These are phyloP conservation scores for Cephalopachus bancanus DNA, from an alignment of 2,797 vertebrate genomes.

Conservation along the genomic window DNA sequence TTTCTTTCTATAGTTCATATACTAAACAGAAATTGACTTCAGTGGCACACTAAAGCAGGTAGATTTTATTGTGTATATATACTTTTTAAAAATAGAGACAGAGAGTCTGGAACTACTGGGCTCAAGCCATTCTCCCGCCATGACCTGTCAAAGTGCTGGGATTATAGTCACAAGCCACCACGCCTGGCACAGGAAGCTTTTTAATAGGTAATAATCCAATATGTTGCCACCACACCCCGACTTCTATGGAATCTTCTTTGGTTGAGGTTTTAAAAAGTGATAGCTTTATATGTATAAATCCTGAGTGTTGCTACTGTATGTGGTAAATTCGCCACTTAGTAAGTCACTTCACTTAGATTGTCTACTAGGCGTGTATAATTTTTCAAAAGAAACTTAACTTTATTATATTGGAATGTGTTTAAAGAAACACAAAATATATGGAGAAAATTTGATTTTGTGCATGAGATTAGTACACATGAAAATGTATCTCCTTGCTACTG, in stretches of 20 bases:
- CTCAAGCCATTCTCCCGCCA: no score
- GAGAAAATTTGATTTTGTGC: slow-evolving; percentile 40
- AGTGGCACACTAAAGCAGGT: background rate
- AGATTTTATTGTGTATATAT: no score
- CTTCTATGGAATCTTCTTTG: background rate
- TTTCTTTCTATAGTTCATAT: background rate
- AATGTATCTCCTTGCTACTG: slow-evolving; percentile 23
- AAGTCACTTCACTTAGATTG: slow-evolving; percentile 11
- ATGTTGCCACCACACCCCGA: background rate
- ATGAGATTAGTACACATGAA: slow-evolving; percentile 3
- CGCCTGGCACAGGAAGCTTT: background rate
- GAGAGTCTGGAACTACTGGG: no score
- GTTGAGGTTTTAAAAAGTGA: slow-evolving; percentile 5
- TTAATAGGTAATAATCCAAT: background rate
- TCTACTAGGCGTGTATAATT: background rate
- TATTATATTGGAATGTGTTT: slow-evolving; percentile 1
- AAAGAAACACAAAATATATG: slow-evolving; percentile 4
- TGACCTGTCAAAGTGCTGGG: no score
- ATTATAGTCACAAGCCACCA: no score
- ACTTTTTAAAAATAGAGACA: no score
- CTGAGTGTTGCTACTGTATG: background rate
- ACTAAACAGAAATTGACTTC: background rate
- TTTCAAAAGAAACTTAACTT: background rate
- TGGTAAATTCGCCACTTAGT: background rate
- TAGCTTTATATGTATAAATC: background rate